Evolutionary conservation across 30 jellyfish, hydroid and myxozoan species (phyloP), one percentile per base, ranked within the genome.

Genomic region (Aurelia aurita complex sp. Pacific): DNA sequence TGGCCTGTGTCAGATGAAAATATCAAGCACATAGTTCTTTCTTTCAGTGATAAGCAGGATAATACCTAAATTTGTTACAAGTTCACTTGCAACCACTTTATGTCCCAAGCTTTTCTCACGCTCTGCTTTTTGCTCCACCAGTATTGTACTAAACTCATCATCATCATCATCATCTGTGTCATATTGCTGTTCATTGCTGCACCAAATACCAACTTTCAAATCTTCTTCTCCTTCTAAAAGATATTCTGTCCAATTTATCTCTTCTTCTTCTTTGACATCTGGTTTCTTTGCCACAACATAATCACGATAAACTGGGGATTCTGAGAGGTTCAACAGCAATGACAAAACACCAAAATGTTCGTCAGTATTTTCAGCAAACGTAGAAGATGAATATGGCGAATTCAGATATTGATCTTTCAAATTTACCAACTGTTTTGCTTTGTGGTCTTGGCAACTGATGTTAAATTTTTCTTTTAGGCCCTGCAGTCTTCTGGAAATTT

Each of bases 201-300:
- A 61, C 8, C 70, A 60, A 23, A 70, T 77, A 8, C 98, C 98
- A 62, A 92, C 64, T 40, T 65, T 64, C 16, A 80, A 79, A 14
- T 57, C 62, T 59, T 92, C 96, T 78, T 81, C 96, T 13, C 89
- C 98, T n/a, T 68, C 91, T 36, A 85, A 73, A 50, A 92, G 87
- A 80, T 85, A 92, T 38, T 71, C 75, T 3, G 82, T 74, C 98
- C 98, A 92, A 51, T 92, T 88, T 15, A 92, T 73, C 14, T 14
- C 74, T 1, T 92, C 96, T 7, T 79, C 79, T 14, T 34, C 86
- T 12, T 0, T 78, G 4, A 15, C 80, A 7, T 11, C 57, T 18
- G 15, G 52, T 17, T 76, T 67, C 42, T 71, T 46, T 1, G 43
- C 54, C 8, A 80, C 40, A 29, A 70, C 64, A 64, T 17, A 51